A percentile compares a stretch with the other conserved stretches of the same genome.
Evolutionary conservation across 2,113 vertebrate species (phyloP).

Genomic region (Microtus ochrogaster): DNA sequence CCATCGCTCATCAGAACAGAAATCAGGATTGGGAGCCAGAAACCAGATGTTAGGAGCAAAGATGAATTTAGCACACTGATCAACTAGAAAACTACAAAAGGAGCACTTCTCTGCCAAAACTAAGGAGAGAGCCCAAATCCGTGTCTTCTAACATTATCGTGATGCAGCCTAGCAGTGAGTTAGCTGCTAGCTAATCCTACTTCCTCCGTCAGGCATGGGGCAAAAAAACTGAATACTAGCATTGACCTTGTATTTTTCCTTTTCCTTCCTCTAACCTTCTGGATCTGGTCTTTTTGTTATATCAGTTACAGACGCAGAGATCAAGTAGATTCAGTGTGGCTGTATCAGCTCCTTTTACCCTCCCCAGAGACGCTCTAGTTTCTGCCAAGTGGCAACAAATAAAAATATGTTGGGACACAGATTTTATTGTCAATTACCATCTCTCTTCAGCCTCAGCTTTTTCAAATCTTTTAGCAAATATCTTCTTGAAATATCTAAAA

Average conservation of each 20-base stretch:
- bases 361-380: not conserved
- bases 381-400: not conserved
- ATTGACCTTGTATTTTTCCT: not conserved
- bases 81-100: not conserved
- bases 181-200: not conserved
- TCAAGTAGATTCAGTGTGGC: not conserved
- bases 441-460: conserved; percentile 17
- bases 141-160: not conserved
- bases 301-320: not conserved
- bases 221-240: not conserved
- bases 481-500: not conserved
- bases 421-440: not conserved
- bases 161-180: not conserved
- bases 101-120: not conserved
- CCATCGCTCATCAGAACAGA: not conserved
- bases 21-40: not conserved
- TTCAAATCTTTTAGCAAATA: not conserved
- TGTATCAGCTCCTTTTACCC: not conserved
- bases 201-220: not conserved
- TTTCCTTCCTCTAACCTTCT: not conserved
- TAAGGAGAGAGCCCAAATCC: not conserved
- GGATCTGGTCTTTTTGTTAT: not conserved
- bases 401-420: not conserved
- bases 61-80: not conserved
- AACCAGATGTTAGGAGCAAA: not conserved